Conservation (phyloP, 2,888 invertebrate genomes). For the Venusia cambrica region DNA sequence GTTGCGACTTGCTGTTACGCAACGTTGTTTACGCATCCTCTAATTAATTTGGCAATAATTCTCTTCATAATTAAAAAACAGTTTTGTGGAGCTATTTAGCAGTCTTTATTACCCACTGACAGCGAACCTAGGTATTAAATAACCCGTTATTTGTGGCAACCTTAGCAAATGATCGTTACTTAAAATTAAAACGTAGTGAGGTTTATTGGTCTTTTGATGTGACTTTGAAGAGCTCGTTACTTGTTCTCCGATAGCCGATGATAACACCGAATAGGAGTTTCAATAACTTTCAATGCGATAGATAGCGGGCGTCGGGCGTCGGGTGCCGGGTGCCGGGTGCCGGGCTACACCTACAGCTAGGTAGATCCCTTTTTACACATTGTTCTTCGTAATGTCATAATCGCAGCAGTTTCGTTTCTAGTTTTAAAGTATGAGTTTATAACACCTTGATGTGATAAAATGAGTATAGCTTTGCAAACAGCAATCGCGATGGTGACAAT, state of each 20-base stretch:
- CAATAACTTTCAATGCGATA: neutral
- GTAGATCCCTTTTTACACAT: no score
- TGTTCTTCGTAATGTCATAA: no score
- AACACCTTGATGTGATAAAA: no score
- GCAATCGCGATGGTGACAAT: no score
- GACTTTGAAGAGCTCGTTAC: slow-evolving; percentile 5
- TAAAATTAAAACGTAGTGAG: slow-evolving; percentile 9
- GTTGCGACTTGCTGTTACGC: no score
- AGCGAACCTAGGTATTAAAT: slow-evolving; percentile 10
- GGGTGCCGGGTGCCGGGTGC: no score
- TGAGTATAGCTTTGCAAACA: no score
- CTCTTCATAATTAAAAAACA: slow-evolving; percentile 2
- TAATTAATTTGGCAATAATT: slow-evolving; percentile 5
- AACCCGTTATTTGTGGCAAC: slow-evolving; percentile 16
- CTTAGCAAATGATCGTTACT: slow-evolving; percentile 12
- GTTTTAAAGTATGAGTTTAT: no score
- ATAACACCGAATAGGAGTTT: neutral
- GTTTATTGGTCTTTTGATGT: slow-evolving; percentile 4
- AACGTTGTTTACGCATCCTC: no score
- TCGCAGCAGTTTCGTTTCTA: no score
- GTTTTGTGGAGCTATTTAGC: slow-evolving; percentile 6
- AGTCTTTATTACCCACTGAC: slow-evolving; percentile 10
- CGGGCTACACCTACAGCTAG: no score
- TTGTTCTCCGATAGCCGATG: neutral
- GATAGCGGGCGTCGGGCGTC: no score